These are phyloP conservation scores for Bombus terrestris DNA, from an alignment of 1,140 invertebrate genomes.

Conservation along the genomic window DNA sequence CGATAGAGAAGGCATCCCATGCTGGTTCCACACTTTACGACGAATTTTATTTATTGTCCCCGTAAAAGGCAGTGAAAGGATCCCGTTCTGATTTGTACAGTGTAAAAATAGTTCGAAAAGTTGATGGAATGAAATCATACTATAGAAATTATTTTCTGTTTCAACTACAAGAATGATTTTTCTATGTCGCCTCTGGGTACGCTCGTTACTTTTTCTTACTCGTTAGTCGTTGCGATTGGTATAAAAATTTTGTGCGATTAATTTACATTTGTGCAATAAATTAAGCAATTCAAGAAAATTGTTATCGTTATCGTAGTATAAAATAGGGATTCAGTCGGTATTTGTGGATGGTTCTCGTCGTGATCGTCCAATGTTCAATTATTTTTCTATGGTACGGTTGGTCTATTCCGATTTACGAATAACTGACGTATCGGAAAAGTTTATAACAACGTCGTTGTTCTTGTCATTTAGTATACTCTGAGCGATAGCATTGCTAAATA, in stretches of 20 bases:
- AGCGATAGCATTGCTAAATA: background rate
- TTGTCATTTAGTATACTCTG: background rate
- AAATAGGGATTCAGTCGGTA: background rate
- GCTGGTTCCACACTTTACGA: background rate
- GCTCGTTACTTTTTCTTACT: too few species aligned
- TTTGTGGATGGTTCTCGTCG: background rate
- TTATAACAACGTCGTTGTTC: background rate
- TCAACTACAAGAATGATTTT: background rate
- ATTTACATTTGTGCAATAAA: constrained; percentile 52
- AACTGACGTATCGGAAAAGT: background rate
- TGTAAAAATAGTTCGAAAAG: constrained; percentile 24
- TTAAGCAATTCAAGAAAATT: background rate
- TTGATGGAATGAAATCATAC: background rate
- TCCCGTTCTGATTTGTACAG: background rate
- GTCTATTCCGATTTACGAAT: background rate
- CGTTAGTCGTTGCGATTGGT: background rate
- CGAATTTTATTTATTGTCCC: constrained; percentile 56
- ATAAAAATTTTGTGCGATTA: constrained; percentile 43
- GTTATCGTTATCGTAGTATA: background rate
- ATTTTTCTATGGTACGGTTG: background rate
- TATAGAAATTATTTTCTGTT: background rate
- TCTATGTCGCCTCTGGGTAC: background rate
- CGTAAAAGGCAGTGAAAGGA: constrained; percentile 45
- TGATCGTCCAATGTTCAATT: background rate
- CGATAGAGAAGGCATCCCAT: background rate